Conservation (phyloP, 2,888 invertebrate species). For the Temnothorax unifasciatus region DNA sequence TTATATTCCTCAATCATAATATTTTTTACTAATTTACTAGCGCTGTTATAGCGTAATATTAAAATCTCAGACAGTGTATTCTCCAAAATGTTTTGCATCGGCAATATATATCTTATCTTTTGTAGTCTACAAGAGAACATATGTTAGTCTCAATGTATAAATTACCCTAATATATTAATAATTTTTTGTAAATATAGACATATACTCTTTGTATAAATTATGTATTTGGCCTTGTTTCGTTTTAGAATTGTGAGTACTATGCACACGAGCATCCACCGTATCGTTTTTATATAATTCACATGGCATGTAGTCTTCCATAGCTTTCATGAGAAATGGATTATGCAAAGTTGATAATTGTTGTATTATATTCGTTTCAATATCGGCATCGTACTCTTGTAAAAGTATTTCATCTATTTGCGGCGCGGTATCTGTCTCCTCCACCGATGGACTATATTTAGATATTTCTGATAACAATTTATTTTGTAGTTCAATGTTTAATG, state of each 20-base stretch:
- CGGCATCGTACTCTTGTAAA: constrained; percentile 62
- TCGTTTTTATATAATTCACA: constrained; percentile 70
- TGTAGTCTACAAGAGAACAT: constrained; percentile 74
- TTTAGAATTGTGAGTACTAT: constrained; percentile 8
- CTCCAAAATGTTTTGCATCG: constrained; percentile 85
- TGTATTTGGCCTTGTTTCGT: constrained; percentile 10
- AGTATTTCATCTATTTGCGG: constrained; percentile 37
- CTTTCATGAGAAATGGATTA: constrained; percentile 86
- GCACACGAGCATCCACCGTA: constrained; percentile 35
- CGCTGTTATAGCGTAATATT: constrained; percentile 84
- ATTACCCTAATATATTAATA: background rate
- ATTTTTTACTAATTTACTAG: constrained; percentile 87
- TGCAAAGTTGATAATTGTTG: constrained; percentile 80
- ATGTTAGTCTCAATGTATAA: background rate
- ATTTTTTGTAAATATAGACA: constrained; percentile 23
- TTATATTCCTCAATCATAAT: constrained; percentile 87
- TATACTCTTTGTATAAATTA: constrained; percentile 67
- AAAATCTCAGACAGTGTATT: constrained; percentile 85
- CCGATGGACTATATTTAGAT: constrained; percentile 73
- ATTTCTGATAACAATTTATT: constrained; percentile 78
- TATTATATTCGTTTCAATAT: constrained; percentile 78
- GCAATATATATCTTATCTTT: constrained; percentile 81
- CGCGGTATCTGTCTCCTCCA: constrained; percentile 67
- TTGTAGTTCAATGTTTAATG: constrained; percentile 80
- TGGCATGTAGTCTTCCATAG: constrained; percentile 86